Evolutionary conservation across 92 coral and sea anemone species (phyloP).

Genomic region (Galaxea fascicularis): DNA sequence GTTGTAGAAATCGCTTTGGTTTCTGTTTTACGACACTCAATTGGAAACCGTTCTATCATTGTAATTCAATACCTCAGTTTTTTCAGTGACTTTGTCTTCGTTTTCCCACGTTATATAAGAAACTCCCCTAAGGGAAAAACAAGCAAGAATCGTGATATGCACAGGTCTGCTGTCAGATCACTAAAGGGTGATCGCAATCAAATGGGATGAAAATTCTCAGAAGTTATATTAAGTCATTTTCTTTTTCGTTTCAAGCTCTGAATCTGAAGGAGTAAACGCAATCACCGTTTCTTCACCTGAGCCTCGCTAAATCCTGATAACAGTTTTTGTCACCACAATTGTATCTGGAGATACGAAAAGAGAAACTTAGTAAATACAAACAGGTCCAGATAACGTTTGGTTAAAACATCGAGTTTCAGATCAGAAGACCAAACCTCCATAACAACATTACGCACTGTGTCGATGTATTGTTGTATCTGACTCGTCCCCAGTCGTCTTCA

Average conservation of each 20-base stretch:
- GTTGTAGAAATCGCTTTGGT: background rate
- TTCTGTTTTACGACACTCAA: too few relatives aligned
- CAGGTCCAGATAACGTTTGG: background rate
- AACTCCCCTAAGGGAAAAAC: slow-evolving; percentile 73
- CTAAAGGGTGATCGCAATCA: background rate
- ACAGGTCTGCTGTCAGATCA: background rate
- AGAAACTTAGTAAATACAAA: background rate
- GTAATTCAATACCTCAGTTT: slow-evolving; percentile 72
- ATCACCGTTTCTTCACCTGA: slow-evolving; percentile 62
- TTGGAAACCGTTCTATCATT: too few relatives aligned
- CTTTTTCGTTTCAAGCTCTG: background rate
- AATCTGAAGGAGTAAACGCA: background rate
- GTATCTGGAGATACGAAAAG: slow-evolving; percentile 61
- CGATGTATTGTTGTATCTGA: too few relatives aligned
- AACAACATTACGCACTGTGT: too few relatives aligned
- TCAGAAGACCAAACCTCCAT: too few relatives aligned
- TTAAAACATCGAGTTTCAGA: too few relatives aligned
- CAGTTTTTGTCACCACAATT: slow-evolving; percentile 91
- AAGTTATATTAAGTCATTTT: background rate
- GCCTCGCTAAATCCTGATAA: slow-evolving; percentile 87
- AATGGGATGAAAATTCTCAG: background rate
- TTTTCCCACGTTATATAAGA: slow-evolving; percentile 92
- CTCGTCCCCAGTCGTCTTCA: too few relatives aligned
- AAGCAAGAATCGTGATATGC: background rate
- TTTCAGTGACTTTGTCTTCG: slow-evolving; percentile 81